Percentiles rank a stretch among this genome's conserved stretches.
These are phyloP conservation scores for Microcaecilia unicolor DNA, from an alignment of 2,797 vertebrate genomes.

Conservation along the genomic window DNA sequence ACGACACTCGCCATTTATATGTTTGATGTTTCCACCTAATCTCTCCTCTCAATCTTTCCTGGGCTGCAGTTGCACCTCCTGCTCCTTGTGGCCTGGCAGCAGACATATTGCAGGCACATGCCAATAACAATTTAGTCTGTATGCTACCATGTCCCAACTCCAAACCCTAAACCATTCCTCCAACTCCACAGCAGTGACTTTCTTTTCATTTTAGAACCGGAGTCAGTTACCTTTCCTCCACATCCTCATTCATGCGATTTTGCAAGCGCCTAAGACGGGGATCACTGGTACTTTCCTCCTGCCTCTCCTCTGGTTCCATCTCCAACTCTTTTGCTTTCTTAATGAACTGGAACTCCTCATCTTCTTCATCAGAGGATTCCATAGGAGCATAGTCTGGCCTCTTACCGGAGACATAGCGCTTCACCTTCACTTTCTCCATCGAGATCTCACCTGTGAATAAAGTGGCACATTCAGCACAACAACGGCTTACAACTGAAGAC, in stretches of 20 bases:
- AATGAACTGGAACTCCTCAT: constrained; percentile 93
- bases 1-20: too few relatives aligned
- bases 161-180: too few relatives aligned
- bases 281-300: constrained; percentile 84
- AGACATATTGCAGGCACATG: too few relatives aligned
- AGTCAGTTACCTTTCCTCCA: constrained; percentile 84
- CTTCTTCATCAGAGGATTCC: constrained; percentile 97
- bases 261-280: constrained; percentile 85
- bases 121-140: too few relatives aligned
- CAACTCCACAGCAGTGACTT: too few relatives aligned
- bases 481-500: too few relatives aligned
- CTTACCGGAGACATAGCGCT: constrained; percentile 94
- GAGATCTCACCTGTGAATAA: constrained; percentile 78
- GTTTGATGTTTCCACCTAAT: too few relatives aligned
- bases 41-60: too few relatives aligned
- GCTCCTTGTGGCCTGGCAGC: too few relatives aligned
- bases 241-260: constrained; percentile 85
- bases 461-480: constrained; percentile 1
- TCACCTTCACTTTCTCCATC: constrained; percentile 98
- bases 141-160: too few relatives aligned
- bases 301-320: constrained; percentile 72
- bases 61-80: too few relatives aligned
- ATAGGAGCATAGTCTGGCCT: constrained; percentile 94
- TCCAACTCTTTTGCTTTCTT: constrained; percentile 87
- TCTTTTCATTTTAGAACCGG: too few relatives aligned